phyloP scores from a whole-genome alignment of 2,113 vertebrate genomes.

The Hippocampus guttulatus region DNA sequence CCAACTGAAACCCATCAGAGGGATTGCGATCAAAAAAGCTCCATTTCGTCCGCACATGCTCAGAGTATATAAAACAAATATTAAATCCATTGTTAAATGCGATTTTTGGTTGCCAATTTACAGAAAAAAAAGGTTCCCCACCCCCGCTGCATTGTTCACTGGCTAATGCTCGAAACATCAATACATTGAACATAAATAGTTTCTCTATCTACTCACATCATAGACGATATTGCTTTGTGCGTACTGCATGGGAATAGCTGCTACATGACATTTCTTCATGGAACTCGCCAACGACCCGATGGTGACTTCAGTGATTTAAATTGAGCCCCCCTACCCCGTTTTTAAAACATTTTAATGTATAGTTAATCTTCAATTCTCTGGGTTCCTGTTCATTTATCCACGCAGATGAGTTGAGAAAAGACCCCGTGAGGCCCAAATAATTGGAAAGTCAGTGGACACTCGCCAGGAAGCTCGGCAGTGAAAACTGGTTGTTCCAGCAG shows the following conservation, averaged over 20 bases:
- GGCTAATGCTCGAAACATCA: constrained; percentile 15
- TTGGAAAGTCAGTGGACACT: constrained; percentile 65
- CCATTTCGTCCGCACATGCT: no score
- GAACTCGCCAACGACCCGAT: background rate
- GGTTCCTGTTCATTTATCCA: constrained; percentile 57
- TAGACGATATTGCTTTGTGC: constrained; percentile 16
- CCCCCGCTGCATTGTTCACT: constrained; percentile 8
- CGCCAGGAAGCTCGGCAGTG: constrained; percentile 62
- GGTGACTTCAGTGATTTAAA: constrained; percentile 4
- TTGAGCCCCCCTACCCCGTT: background rate
- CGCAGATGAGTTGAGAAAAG: constrained; percentile 56
- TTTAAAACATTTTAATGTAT: background rate
- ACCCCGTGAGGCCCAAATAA: constrained; percentile 67
- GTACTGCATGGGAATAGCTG: constrained; percentile 24
- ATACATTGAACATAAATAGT: constrained; percentile 27
- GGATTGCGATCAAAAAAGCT: no score
- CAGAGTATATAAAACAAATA: no score
- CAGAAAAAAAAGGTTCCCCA: background rate
- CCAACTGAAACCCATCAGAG: no score
- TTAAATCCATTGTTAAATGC: no score
- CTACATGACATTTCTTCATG: constrained; percentile 21
- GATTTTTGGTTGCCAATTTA: no score
- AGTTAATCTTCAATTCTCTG: background rate
- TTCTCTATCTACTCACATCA: constrained; percentile 16
- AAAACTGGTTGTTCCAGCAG: constrained; percentile 50